These are phyloP conservation scores for Strix occidentalis DNA, from an alignment of 2,797 vertebrate genomes.

Conservation along the genomic window DNA sequence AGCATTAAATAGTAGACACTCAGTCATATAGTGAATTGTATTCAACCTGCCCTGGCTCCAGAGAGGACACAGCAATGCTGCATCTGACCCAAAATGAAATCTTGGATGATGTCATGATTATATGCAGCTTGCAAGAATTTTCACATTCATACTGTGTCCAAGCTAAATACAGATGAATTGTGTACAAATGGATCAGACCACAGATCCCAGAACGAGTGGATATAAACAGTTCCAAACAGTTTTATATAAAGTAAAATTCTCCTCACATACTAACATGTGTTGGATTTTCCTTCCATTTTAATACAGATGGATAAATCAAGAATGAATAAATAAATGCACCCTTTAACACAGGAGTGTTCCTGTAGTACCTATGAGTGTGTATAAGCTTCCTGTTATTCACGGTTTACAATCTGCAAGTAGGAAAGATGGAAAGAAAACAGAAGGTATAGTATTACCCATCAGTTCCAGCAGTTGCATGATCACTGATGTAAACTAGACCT, in stretches of 20 bases:
- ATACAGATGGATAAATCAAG: neutral
- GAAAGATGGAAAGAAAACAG: neutral
- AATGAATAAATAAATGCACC: neutral
- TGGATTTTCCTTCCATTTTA: neutral
- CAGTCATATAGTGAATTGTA: neutral
- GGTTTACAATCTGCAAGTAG: neutral
- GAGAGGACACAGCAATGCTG: neutral
- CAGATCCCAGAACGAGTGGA: neutral
- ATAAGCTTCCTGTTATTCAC: neutral
- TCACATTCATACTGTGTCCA: neutral
- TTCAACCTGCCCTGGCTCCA: neutral
- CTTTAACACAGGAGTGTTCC: neutral
- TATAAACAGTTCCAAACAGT: neutral
- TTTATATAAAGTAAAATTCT: neutral
- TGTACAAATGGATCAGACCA: neutral
- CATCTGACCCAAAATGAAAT: neutral
- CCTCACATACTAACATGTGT: neutral
- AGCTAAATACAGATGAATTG: neutral
- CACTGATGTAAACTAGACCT: neutral
- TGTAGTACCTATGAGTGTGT: fast-evolving
- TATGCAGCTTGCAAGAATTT: neutral
- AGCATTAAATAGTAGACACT: neutral
- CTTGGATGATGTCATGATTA: neutral
- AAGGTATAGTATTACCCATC: neutral
- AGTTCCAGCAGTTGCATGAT: neutral